Evolutionary conservation across 2,113 vertebrate genomes (phyloP).

Genomic region (Indri indri): DNA sequence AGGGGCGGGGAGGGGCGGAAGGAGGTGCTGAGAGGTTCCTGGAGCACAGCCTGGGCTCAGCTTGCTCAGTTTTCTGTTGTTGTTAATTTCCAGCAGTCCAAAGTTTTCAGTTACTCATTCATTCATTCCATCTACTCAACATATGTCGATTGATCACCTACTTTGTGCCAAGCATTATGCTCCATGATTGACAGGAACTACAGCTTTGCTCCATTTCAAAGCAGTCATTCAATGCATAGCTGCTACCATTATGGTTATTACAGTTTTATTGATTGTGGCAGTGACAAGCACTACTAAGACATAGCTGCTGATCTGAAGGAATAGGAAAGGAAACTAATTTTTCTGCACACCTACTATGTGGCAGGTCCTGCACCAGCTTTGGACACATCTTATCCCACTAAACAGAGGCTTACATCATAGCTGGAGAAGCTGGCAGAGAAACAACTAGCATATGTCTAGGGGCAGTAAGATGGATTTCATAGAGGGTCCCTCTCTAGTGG

Average conservation of each 20-base stretch:
- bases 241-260: background rate
- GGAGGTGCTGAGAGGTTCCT: background rate
- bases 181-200: constrained; percentile 5
- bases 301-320: background rate
- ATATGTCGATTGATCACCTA: background rate
- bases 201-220: constrained; percentile 12
- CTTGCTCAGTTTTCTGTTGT: background rate
- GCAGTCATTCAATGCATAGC: background rate
- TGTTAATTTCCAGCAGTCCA: background rate
- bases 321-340: background rate
- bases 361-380: background rate
- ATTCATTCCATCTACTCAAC: background rate
- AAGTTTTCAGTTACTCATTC: background rate
- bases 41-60: background rate
- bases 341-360: background rate
- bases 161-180: background rate
- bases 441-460: background rate
- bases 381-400: background rate
- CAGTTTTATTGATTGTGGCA: background rate
- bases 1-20: background rate
- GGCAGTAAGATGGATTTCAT: background rate
- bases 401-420: background rate
- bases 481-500: background rate
- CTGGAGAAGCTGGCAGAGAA: background rate
- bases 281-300: background rate